These are phyloP conservation scores for Clarias macrocephalus DNA, from an alignment of 2,113 vertebrate genomes.

Conservation along the genomic window DNA sequence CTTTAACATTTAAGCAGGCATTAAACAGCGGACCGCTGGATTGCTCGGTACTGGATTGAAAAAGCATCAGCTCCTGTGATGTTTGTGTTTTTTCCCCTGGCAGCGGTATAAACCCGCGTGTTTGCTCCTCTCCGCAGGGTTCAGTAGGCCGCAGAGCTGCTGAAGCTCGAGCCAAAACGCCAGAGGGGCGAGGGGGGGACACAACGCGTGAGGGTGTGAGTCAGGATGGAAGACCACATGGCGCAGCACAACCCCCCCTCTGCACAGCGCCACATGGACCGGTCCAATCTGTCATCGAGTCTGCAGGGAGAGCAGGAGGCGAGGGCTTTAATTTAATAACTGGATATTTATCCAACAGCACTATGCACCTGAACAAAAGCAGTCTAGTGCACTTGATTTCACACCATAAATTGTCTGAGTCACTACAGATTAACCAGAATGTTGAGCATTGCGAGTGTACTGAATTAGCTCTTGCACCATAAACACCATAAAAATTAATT, in stretches of 20 bases:
- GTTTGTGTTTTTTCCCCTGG: neutral
- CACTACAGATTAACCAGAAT: neutral
- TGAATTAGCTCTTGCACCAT: neutral
- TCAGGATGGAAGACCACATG: constrained; percentile 47
- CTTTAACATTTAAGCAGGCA: neutral
- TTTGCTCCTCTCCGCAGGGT: constrained; percentile 38
- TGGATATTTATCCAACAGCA: neutral
- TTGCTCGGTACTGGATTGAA: neutral
- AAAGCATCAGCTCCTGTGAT: neutral
- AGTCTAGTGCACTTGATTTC: neutral
- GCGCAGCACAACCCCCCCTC: neutral
- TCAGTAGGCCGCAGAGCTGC: constrained; percentile 38
- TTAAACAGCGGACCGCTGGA: neutral
- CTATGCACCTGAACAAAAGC: neutral
- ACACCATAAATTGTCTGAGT: neutral
- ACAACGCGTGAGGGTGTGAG: constrained; percentile 36
- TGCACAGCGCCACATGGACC: constrained; percentile 51
- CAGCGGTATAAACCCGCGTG: neutral
- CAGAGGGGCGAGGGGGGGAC: constrained; percentile 21
- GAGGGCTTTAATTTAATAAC: neutral
- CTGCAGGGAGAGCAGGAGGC: constrained; percentile 81
- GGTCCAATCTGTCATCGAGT: constrained; percentile 71
- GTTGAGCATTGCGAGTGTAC: neutral
- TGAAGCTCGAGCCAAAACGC: constrained; percentile 17
- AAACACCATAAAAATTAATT: neutral